These are phyloP conservation scores for Neria commutata DNA, from an alignment of 2,888 invertebrate species.

Conservation along the genomic window DNA sequence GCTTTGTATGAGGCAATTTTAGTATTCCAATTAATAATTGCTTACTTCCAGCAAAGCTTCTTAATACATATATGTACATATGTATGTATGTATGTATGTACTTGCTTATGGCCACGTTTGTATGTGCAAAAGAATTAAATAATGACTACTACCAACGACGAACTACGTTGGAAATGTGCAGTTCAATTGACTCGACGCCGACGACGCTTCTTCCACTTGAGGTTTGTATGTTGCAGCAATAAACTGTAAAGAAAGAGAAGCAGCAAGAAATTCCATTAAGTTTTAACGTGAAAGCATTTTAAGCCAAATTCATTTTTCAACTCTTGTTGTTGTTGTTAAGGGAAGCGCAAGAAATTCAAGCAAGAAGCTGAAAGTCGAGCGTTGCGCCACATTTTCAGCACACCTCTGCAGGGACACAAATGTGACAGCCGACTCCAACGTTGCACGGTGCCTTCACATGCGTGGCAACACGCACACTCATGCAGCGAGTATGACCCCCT, in stretches of 20 bases:
- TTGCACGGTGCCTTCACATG: not conserved
- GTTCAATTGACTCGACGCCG: slow-evolving; percentile 36
- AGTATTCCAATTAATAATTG: too few relatives aligned
- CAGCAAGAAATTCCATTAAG: not conserved
- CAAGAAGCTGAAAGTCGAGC: too few relatives aligned
- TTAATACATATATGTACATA: too few relatives aligned
- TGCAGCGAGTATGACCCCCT: too few relatives aligned
- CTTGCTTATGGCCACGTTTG: not conserved
- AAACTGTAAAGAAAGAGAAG: slow-evolving; percentile 40
- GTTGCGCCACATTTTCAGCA: too few relatives aligned
- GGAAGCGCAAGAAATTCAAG: too few relatives aligned
- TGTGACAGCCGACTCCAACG: not conserved
- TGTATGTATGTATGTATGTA: too few relatives aligned
- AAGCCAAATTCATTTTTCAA: not conserved
- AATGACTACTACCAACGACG: not conserved
- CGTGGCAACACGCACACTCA: slow-evolving; percentile 7
- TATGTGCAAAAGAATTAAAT: not conserved
- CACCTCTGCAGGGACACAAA: not conserved
- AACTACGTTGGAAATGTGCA: too few relatives aligned
- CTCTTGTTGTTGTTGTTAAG: too few relatives aligned
- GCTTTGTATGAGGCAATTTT: too few relatives aligned
- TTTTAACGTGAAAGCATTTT: not conserved
- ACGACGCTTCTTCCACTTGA: slow-evolving; percentile 35
- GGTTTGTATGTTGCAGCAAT: slow-evolving; percentile 28
- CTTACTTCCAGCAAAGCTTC: too few relatives aligned